Evolutionary conservation across 2,113 vertebrate genomes (phyloP), one percentile per base, ranked within the genome.

Genomic region (Haplochromis vanheusdeni): DNA sequence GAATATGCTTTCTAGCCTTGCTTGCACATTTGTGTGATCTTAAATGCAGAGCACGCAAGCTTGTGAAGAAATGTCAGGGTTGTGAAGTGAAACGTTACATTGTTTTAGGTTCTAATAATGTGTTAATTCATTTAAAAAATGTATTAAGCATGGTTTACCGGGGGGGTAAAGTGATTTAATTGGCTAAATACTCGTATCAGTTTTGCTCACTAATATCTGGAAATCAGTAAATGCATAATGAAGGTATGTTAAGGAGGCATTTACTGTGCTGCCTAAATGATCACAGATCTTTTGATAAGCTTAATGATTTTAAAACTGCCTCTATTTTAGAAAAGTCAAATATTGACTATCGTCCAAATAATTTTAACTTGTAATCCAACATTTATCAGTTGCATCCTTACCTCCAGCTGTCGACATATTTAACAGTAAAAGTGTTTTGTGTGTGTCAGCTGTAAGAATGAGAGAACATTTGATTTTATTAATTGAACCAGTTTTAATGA

Each of bases 21-120:
- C 26, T 70, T 45, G n/a, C n/a, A 40, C 10, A 9, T 60, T 11
- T 3, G 81, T 80, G 28, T 62, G 26, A n/a, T 21, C 47, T 80
- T 17, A 35, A 52, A 65, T 84, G 14, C 81, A 62, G 68, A 73
- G 45, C 31, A 23, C 7, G 31, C 37, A 28, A 33, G 79, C 70
- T 6, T 42, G 37, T 82, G 83, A 58, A 60, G 42, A 54, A 80
- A 33, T 84, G 11, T 51, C 54, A 13, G 35, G 35, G 79, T 62
- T 85, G 70, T 91, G 80, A 56, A 73, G 2, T 79, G 23, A 52
- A 75, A 60, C 3, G 13, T 70, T 82, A 13, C 26, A 37, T 11
- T 47, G 23, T 75, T 60, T 77, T 47, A n/a, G 56, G 81, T 90
- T 93, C 79, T 40, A 84, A 89, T 91, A 87, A 90, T 89, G 87